These are phyloP conservation scores for Dasyurus viverrinus DNA, from an alignment of 2,113 vertebrate species.

Conservation along the genomic window DNA sequence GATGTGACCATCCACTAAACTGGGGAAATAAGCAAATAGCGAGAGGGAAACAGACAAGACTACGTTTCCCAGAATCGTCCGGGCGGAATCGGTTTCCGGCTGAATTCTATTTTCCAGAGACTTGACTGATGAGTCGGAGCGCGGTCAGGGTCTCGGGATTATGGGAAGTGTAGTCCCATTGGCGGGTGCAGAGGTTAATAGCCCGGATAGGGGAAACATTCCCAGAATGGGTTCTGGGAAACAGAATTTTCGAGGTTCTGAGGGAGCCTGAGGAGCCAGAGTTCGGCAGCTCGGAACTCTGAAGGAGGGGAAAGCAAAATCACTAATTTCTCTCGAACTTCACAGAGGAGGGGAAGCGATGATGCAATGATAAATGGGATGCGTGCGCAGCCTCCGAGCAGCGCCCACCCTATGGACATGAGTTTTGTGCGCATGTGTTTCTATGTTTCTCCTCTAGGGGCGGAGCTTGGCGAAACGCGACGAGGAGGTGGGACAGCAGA, in stretches of 20 bases:
- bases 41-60: not conserved
- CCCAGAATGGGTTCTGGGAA: not conserved
- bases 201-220: not conserved
- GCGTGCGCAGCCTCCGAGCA: not conserved
- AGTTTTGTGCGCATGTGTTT: not conserved
- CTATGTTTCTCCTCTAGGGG: not conserved
- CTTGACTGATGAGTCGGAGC: not conserved
- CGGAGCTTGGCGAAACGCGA: not conserved
- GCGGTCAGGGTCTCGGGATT: not conserved
- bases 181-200: not conserved
- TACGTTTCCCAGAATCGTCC: not conserved
- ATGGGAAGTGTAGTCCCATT: not conserved
- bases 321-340: not conserved
- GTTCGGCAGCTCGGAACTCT: no score
- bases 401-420: not conserved
- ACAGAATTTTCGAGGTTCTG: not conserved
- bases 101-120: not conserved
- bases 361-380: not conserved
- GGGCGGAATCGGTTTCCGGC: not conserved
- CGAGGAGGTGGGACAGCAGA: not conserved
- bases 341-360: not conserved
- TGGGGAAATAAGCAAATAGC: not conserved
- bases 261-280: no score
- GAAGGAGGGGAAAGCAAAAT: not conserved
- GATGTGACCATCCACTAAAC: not conserved